phyloP scores from a whole-genome alignment of 2,888 invertebrate species.

The Cephus runcator region DNA sequence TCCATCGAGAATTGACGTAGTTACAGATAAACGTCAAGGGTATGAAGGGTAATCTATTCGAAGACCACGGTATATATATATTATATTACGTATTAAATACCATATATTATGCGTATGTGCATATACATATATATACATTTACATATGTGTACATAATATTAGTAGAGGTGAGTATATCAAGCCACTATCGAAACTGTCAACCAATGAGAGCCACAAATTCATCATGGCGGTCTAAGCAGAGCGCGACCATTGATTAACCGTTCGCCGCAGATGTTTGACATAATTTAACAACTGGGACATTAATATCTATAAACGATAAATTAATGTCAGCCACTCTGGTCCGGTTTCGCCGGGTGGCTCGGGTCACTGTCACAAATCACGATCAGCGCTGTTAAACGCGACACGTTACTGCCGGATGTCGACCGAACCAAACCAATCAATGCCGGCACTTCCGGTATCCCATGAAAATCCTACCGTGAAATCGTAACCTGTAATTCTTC shows the following conservation, averaged over 20 bases:
- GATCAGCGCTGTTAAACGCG: slow-evolving; percentile 35
- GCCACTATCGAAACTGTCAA: neutral
- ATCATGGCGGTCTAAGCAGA: neutral
- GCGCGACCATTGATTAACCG: slow-evolving; percentile 16
- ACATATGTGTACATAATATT: neutral
- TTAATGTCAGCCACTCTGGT: slow-evolving; percentile 31
- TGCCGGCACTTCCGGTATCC: neutral
- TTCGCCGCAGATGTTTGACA: slow-evolving; percentile 26
- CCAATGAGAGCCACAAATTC: neutral
- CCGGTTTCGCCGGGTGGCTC: slow-evolving; percentile 16
- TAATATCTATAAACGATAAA: slow-evolving; percentile 34
- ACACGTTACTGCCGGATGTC: slow-evolving; percentile 36
- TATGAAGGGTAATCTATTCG: neutral
- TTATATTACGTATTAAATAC: neutral
- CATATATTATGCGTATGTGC: neutral
- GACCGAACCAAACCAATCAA: slow-evolving; percentile 18
- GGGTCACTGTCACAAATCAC: slow-evolving; percentile 34
- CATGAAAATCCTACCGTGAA: neutral
- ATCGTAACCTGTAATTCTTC: neutral
- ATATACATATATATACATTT: neutral
- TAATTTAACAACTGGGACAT: slow-evolving; percentile 28
- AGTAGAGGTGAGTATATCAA: neutral
- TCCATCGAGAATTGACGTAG: neutral
- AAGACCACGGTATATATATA: neutral
- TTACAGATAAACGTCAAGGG: neutral